A percentile compares a stretch with the other conserved stretches of the same genome.
These are phyloP conservation scores for Campylomormyrus numenius DNA, from an alignment of 2,113 vertebrate species.

Conservation along the genomic window DNA sequence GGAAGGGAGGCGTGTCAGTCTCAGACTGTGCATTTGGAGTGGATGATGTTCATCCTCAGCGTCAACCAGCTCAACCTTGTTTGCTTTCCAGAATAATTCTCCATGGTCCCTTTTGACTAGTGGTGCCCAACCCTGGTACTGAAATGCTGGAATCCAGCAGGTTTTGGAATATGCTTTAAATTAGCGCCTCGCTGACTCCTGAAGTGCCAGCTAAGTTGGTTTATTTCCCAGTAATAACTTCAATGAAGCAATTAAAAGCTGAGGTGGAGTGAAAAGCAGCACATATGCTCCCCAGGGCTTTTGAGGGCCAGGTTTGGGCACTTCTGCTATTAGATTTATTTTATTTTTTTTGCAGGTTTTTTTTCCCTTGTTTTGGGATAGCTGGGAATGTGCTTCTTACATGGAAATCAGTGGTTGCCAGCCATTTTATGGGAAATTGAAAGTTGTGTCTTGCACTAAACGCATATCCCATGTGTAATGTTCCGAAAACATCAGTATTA, in stretches of 20 bases:
- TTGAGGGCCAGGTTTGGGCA: constrained; percentile 1
- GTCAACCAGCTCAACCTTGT: constrained; percentile 11
- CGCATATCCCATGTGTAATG: constrained; percentile 38
- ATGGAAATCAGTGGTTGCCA: constrained; percentile 26
- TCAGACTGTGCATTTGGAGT: constrained; percentile 2
- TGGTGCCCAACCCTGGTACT: constrained; percentile 3
- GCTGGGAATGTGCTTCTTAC: constrained; percentile 36
- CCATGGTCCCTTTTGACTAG: constrained; percentile 42
- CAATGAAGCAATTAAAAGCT: constrained; percentile 4
- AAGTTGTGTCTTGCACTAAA: constrained; percentile 42
- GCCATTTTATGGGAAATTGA: constrained; percentile 35
- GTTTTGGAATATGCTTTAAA: constrained; percentile 4
- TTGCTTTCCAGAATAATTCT: constrained; percentile 27
- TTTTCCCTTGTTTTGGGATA: constrained; percentile 20
- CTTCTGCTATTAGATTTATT: constrained; percentile 13
- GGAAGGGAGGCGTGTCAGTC: constrained; percentile 21
- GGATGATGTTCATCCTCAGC: constrained; percentile 12
- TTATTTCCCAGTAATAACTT: background rate
- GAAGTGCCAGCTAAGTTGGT: background rate
- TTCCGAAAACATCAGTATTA: constrained; percentile 56
- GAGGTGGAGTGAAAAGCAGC: background rate
- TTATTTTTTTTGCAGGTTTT: background rate
- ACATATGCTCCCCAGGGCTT: background rate
- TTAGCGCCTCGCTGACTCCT: background rate
- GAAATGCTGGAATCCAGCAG: constrained; percentile 8